phyloP scores from a whole-genome alignment of 1,140 invertebrate genomes.

The Phthorimaea operculella region DNA sequence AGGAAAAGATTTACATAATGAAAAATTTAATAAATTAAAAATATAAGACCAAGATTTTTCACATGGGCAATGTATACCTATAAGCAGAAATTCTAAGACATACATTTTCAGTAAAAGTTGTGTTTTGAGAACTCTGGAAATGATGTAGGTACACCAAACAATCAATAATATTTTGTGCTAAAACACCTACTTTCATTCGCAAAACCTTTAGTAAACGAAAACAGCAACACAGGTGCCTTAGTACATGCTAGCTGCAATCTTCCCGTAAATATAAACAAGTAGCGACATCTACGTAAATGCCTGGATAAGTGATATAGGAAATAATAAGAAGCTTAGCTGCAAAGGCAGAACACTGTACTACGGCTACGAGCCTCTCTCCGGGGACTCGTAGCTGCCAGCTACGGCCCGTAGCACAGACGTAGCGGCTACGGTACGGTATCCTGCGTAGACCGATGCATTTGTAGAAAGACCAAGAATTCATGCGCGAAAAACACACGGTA shows the following conservation, averaged over 20 bases:
- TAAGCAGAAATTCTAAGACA: too few species aligned
- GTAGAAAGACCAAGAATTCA: background rate
- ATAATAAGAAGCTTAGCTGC: background rate
- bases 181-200: too few species aligned
- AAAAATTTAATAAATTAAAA: too few species aligned
- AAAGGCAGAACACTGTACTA: background rate
- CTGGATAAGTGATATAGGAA: background rate
- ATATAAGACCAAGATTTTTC: too few species aligned
- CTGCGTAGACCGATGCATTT: slow-evolving; percentile 38
- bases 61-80: too few species aligned
- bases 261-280: background rate
- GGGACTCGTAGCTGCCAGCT: slow-evolving; percentile 52
- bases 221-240: background rate
- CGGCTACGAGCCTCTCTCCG: slow-evolving; percentile 31
- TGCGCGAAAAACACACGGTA: background rate
- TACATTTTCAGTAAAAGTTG: too few species aligned
- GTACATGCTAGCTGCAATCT: background rate
- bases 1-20: too few species aligned
- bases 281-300: background rate
- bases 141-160: too few species aligned
- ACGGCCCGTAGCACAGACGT: slow-evolving; percentile 49
- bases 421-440: slow-evolving; percentile 38
- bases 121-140: too few species aligned
- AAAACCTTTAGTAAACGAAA: background rate
- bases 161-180: too few species aligned